Base-by-base conservation (phyloP, 2,113 vertebrate species). In the Rallus limicola region DNA sequence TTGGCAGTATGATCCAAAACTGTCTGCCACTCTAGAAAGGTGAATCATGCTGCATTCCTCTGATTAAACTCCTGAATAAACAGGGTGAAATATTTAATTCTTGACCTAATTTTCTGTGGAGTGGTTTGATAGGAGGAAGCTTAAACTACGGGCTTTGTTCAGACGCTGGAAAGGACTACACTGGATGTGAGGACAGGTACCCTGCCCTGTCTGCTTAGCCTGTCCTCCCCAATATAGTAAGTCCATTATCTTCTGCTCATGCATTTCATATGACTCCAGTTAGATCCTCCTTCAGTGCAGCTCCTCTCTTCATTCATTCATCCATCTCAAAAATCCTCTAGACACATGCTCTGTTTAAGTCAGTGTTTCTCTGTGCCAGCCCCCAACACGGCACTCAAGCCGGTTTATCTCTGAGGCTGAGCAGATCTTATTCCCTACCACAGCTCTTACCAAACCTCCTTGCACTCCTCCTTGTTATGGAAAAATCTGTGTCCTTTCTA, bases 401-500 rank as follows among this genome's bases (percentile, higher is more conserved):
- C 4, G 3, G 6, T 74, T 75, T 34, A 2, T 4, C 12, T 62
- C 34, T 42, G 24, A 48, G 40, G 31, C 10, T 63, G 74, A 15
- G 58, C 70, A 65, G 12, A 58, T 7, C 5, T 55, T 4, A 40
- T 62, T 70, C 11, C 58, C 25, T 8, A 2, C 0, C n/a, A 36
- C 36, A 44, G 6, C 12, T 38, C 56, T 75, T 11, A 38, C 34
- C 23, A 69, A 33, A 23, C 2, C 4, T 69, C 48, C 25, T 88
- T 64, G 48, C 33, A 53, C 44, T 8, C 23, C 0, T 0, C 4
- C 2, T 0, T n/a, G 8, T 34, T 42, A 56, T 0, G 3, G 40
- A 64, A 15, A 3, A 19, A 16, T 15, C 46, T 63, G 5, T 59
- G 25, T n/a, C 16, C 18, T 21, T 78, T 84, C 17, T 67, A 28